phyloP scores from a whole-genome alignment of 2,888 invertebrate genomes.

The Myopa testacea region DNA sequence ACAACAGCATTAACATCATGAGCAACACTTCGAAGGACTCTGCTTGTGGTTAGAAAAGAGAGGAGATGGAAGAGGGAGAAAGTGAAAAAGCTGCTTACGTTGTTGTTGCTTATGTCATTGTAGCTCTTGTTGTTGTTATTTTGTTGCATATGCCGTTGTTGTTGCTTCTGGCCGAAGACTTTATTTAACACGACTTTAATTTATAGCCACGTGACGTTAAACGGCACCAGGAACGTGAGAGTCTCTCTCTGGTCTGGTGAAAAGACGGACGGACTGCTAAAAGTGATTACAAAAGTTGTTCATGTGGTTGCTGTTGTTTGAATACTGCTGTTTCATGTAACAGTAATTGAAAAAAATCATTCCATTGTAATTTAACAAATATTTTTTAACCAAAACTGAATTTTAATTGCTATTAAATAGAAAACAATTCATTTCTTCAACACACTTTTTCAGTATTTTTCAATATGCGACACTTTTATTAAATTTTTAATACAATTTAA shows the following conservation, averaged over 20 bases:
- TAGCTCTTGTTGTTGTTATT: background rate
- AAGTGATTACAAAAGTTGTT: no score
- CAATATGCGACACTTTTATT: background rate
- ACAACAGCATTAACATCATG: conserved; percentile 5
- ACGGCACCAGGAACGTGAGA: background rate
- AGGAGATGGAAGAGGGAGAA: no score
- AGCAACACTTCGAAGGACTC: background rate
- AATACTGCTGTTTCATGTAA: no score
- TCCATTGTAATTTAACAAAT: background rate
- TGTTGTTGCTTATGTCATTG: background rate
- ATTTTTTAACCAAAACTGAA: no score
- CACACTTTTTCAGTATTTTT: no score
- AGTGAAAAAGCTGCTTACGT: background rate
- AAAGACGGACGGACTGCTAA: background rate
- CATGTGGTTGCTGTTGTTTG: no score
- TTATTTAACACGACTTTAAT: conserved; percentile 14
- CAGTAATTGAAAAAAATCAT: no score
- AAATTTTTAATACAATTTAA: no score
- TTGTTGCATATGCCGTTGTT: background rate
- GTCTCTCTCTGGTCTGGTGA: no score
- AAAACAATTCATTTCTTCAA: no score
- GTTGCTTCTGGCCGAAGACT: background rate
- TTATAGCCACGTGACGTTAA: background rate
- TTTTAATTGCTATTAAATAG: no score
- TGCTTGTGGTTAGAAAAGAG: background rate